Base-by-base conservation (phyloP, 1,140 invertebrate genomes). In the Lethocerus indicus region DNA sequence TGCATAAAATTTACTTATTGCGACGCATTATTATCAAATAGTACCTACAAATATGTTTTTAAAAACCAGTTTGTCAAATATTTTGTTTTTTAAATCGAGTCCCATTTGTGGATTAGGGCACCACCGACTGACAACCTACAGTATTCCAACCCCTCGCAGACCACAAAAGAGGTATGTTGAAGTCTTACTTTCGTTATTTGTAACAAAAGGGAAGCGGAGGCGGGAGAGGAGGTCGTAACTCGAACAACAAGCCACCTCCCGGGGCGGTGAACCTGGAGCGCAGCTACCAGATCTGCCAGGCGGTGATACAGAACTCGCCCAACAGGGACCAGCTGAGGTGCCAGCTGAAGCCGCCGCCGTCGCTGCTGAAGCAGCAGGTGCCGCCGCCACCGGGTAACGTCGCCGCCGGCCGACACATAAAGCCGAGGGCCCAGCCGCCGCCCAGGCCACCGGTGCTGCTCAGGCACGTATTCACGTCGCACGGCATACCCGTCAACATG, bases 251-350 rank as follows among this genome's bases (percentile, higher is more conserved):
- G 64, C 75, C 84, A 50, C 86, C 85, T 4, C 84, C 86, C 0
- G 86, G 86, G 3, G 82, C 82, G 21, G 84, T 93, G 6, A 94
- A 94, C 66, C 67, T 94, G 13, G 88, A 93, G 63, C 71, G 91
- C 26, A 94, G 90, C 58, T 90, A 93, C 63, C 88, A 94, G 66
- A 96, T 96, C 57, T 94, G 90, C 65, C 87, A 93, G 66, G 87
- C 87, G 32, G 89, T 92, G 1, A 89, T 94, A 54, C 86, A 91
- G 67, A 91, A 87, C 60, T 88, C 83, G 59, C 85, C 84, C 0
- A 91, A 91, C 65, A 68, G 86, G 20, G 83, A 88, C 62, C 85
- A 88, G 60, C 61, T 90, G n/a, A 77, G 83, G 51, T 80, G 81
- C 16, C 86, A 90, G 58, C 65, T 91, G 51, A 83, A 85, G 49